Evolutionary conservation across 2,113 vertebrate species (phyloP).

Genomic region (Sterna hirundo): DNA sequence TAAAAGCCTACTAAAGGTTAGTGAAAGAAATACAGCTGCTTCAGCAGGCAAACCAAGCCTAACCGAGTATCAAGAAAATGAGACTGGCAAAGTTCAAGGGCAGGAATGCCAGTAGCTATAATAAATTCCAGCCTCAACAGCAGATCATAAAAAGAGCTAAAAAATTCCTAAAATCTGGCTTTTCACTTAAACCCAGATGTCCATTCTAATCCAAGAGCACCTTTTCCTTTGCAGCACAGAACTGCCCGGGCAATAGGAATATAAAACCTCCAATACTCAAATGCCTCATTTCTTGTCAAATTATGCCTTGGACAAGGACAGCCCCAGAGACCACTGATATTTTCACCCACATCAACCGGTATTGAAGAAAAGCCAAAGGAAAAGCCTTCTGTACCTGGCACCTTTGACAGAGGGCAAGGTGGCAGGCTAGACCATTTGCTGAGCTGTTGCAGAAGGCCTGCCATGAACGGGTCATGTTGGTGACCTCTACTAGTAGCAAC

Average conservation of each 20-base stretch:
- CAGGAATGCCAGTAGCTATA: neutral
- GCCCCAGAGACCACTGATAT: neutral
- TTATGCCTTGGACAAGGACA: neutral
- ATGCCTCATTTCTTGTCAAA: neutral
- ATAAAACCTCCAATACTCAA: neutral
- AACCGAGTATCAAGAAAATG: neutral
- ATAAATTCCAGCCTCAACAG: neutral
- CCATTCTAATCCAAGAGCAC: neutral
- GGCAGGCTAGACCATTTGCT: neutral
- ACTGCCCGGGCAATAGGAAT: neutral
- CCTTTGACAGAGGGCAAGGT: neutral
- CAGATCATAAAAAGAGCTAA: neutral
- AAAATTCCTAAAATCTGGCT: neutral
- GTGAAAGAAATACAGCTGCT: neutral
- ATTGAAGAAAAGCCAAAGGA: neutral
- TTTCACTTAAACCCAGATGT: neutral
- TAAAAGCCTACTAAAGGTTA: neutral
- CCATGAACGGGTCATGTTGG: rapidly evolving
- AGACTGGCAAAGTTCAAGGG: neutral
- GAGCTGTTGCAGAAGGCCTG: neutral
- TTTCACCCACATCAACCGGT: neutral
- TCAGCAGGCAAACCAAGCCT: neutral
- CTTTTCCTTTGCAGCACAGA: neutral
- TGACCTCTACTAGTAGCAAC: neutral
- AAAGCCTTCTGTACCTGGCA: neutral